Evolutionary conservation across 2,888 invertebrate species (phyloP).

Genomic region (Helobdella robusta): DNA sequence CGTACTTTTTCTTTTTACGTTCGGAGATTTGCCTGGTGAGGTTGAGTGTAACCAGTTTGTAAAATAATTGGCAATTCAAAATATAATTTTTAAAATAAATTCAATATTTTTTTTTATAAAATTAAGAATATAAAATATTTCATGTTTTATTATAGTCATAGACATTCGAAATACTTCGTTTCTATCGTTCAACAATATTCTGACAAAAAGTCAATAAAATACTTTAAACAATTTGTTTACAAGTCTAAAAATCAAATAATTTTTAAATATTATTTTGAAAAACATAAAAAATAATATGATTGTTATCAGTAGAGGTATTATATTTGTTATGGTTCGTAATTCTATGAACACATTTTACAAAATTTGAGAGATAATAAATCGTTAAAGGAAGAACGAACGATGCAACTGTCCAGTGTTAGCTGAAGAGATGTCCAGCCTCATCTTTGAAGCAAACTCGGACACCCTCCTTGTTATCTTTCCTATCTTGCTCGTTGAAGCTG

Average conservation of each 20-base stretch:
- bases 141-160: too few species aligned
- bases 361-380: not conserved
- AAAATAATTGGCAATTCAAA: too few species aligned
- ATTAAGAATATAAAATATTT: too few species aligned
- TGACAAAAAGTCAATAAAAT: too few species aligned
- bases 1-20: constrained; percentile 9
- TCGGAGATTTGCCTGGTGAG: constrained; percentile 9
- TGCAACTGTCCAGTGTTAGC: not conserved
- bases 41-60: not conserved
- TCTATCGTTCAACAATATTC: not conserved
- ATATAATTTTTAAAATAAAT: too few species aligned
- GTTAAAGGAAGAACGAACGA: not conserved
- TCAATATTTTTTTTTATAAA: too few species aligned
- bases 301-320: not conserved
- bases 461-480: constrained; percentile 13
- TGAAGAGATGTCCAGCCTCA: constrained; percentile 6
- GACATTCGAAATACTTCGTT: too few species aligned
- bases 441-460: constrained; percentile 18
- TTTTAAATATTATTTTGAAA: not conserved
- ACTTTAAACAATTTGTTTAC: too few species aligned
- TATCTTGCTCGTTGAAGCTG: constrained; percentile 7
- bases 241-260: not conserved
- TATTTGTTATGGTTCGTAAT: too few species aligned
- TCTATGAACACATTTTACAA: too few species aligned
- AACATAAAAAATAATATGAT: not conserved